These are phyloP conservation scores for Drosophila kanekoi DNA, from an alignment of 2,888 invertebrate genomes.

Conservation along the genomic window DNA sequence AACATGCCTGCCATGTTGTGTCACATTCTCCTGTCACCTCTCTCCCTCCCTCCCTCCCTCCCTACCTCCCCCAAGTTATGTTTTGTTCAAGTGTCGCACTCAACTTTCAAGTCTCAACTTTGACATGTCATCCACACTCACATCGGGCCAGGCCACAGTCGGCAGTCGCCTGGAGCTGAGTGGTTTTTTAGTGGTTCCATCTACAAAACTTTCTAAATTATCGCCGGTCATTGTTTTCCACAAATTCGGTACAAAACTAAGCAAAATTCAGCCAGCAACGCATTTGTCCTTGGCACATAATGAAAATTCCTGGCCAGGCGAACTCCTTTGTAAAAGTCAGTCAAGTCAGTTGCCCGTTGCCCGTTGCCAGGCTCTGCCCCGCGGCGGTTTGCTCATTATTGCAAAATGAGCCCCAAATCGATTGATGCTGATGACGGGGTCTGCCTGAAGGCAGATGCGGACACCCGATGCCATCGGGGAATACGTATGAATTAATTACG, in stretches of 20 bases:
- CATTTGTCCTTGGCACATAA: constrained; percentile 34
- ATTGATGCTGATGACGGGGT: constrained; percentile 18
- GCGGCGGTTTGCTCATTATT: constrained; percentile 14
- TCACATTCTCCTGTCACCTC: constrained; percentile 4
- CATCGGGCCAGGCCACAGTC: neutral
- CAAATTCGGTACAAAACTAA: constrained; percentile 22
- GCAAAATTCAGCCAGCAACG: constrained; percentile 3
- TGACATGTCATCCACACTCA: constrained; percentile 60
- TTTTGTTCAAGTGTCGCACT: constrained; percentile 56
- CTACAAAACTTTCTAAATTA: constrained; percentile 67
- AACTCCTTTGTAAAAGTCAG: constrained; percentile 11
- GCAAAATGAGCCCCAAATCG: constrained; percentile 45
- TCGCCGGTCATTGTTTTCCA: constrained; percentile 63
- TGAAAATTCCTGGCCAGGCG: constrained; percentile 28
- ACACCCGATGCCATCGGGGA: constrained; percentile 5
- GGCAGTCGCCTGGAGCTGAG: constrained; percentile 1
- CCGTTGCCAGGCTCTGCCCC: neutral
- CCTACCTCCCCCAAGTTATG: constrained; percentile 41
- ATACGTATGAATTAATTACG: constrained; percentile 57
- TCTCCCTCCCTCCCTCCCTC: neutral
- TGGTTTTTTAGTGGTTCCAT: constrained; percentile 10
- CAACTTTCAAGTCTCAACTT: constrained; percentile 58
- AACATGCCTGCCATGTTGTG: constrained; percentile 39
- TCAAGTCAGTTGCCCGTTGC: neutral
- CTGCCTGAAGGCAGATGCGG: neutral